Evolutionary conservation across 2,113 vertebrate species (phyloP).

Genomic region (Erythrocercus mccallii): DNA sequence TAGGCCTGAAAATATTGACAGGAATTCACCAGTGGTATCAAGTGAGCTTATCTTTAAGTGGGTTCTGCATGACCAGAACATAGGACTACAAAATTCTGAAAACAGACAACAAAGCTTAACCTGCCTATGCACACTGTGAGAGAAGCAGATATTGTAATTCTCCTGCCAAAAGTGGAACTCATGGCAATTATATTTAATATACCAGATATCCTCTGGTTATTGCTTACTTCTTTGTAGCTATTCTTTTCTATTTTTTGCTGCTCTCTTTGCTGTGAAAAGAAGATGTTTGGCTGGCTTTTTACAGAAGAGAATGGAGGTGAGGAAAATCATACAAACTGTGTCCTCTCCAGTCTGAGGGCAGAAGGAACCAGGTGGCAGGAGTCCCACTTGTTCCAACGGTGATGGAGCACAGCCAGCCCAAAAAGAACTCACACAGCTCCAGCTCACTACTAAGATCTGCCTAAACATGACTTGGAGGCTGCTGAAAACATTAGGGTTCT

Average conservation of each 20-base stretch:
- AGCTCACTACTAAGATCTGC: neutral
- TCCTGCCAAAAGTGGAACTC: neutral
- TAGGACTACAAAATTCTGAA: neutral
- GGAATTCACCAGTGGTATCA: neutral
- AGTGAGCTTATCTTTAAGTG: neutral
- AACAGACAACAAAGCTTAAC: neutral
- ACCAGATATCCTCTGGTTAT: neutral
- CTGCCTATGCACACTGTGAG: neutral
- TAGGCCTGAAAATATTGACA: neutral
- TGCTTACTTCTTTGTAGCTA: neutral
- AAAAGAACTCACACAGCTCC: rapidly evolving
- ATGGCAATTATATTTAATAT: neutral
- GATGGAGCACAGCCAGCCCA: neutral
- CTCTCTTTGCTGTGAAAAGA: neutral
- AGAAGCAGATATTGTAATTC: neutral
- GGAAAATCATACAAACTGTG: neutral
- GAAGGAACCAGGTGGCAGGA: neutral
- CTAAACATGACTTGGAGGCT: neutral
- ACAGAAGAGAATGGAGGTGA: neutral
- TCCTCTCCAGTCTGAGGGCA: neutral
- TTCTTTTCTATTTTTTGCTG: neutral
- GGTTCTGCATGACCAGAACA: rapidly evolving
- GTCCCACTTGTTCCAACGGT: neutral
- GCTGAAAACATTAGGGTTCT: neutral
- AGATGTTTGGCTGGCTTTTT: neutral